phyloP scores from a whole-genome alignment of 2,797 vertebrate genomes.

The Poeciliopsis presidionis region DNA sequence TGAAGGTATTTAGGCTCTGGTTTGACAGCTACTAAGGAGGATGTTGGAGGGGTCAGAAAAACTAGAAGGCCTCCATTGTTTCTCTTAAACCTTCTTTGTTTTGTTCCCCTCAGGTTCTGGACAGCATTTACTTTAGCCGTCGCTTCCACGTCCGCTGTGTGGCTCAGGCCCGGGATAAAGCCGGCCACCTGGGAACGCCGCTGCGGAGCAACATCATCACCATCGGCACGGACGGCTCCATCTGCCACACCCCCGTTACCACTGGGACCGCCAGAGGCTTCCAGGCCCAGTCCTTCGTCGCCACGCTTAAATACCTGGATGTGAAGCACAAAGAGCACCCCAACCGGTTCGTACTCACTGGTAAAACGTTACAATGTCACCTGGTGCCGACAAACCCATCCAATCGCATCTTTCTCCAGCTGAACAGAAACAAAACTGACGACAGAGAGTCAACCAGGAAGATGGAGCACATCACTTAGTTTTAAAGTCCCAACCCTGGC shows the following conservation, averaged over 20 bases:
- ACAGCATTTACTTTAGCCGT: conserved; percentile 98
- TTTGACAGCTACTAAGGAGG: no score
- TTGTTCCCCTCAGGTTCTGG: conserved; percentile 85
- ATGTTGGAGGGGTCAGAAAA: background rate
- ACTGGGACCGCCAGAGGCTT: conserved; percentile 94
- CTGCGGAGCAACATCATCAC: conserved; percentile 91
- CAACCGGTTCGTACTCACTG: conserved; percentile 83
- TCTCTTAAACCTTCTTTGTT: background rate
- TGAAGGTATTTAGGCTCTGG: no score
- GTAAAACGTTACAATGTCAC: no score
- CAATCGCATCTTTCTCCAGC: no score
- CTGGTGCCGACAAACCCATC: no score
- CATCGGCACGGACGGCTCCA: conserved; percentile 93
- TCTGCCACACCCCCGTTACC: conserved; percentile 96
- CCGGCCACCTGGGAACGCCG: conserved; percentile 91
- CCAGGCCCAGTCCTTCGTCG: conserved; percentile 98
- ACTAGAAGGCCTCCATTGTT: background rate
- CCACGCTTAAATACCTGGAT: conserved; percentile 94
- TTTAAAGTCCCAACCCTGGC: no score
- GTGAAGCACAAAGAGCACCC: conserved; percentile 98
- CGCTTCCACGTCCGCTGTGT: conserved; percentile 96
- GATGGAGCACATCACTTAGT: no score
- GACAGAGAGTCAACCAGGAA: no score
- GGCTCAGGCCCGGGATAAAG: conserved; percentile 93
- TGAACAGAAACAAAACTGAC: no score